Evolutionary conservation across 2,797 vertebrate genomes (phyloP).

Genomic region (Eospalax fontanierii): DNA sequence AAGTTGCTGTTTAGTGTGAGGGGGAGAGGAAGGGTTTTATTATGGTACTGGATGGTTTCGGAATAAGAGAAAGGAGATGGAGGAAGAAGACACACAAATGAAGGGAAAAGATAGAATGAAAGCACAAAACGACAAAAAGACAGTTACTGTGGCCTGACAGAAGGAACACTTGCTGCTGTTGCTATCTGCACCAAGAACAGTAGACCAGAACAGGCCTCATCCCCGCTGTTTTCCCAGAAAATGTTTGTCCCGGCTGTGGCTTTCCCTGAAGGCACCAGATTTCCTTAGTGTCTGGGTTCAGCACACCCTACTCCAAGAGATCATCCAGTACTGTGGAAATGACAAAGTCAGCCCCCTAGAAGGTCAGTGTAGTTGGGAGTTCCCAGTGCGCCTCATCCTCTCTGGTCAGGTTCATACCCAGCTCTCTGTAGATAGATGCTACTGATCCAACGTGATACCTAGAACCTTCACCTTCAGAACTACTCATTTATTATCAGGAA

Average conservation of each 20-base stretch:
- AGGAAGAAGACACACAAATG: not conserved
- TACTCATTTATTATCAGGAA: not conserved
- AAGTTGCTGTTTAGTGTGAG: conserved; percentile 51
- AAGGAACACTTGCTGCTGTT: not conserved
- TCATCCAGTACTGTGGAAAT: not conserved
- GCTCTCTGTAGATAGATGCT: not conserved
- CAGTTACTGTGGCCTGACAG: not conserved
- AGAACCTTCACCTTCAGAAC: conserved; percentile 25
- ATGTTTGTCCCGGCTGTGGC: not conserved
- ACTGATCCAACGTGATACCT: not conserved
- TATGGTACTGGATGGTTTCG: not conserved
- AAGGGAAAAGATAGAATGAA: not conserved
- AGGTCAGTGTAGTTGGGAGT: not conserved
- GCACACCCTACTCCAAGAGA: not conserved
- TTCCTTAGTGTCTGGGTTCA: conserved; percentile 11
- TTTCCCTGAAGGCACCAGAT: not conserved
- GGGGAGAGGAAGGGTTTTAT: not conserved
- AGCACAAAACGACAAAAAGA: not conserved
- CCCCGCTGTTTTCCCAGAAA: not conserved
- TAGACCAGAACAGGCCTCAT: conserved; percentile 2
- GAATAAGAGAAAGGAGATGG: conserved; percentile 4
- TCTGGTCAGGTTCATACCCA: not conserved
- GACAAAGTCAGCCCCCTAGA: not conserved
- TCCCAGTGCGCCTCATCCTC: not conserved
- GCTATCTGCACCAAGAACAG: not conserved